Conservation (phyloP, 2,797 vertebrate species). For the Hoplostethus atlanticus region DNA sequence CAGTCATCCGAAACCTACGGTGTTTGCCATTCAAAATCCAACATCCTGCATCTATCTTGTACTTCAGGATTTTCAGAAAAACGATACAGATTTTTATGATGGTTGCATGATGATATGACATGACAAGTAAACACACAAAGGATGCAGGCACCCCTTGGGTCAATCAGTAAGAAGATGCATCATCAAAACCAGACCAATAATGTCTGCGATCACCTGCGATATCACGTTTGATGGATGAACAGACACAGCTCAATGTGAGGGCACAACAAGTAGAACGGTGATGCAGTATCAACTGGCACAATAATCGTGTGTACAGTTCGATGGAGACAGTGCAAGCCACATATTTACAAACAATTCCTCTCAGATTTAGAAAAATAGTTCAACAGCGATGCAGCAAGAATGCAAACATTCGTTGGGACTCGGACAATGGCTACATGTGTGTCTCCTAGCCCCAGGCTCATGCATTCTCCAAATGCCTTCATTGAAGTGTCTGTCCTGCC, state of each 20-base stretch:
- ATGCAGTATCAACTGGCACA: neutral
- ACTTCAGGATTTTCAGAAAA: too few relatives aligned
- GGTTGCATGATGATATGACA: too few relatives aligned
- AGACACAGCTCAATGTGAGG: neutral
- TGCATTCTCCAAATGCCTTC: constrained; percentile 54
- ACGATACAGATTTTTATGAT: too few relatives aligned
- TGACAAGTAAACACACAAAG: too few relatives aligned
- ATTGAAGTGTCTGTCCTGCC: constrained; percentile 71
- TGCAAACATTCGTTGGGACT: constrained; percentile 40
- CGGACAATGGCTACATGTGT: constrained; percentile 59
- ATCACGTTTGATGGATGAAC: too few relatives aligned
- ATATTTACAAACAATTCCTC: constrained; percentile 17
- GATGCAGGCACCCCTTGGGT: too few relatives aligned
- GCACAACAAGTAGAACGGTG: constrained; percentile 3
- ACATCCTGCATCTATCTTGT: too few relatives aligned
- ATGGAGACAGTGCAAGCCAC: neutral
- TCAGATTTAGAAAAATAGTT: constrained; percentile 22
- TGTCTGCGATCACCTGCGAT: too few relatives aligned
- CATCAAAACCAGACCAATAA: too few relatives aligned
- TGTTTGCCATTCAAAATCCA: too few relatives aligned
- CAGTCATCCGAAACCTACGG: too few relatives aligned
- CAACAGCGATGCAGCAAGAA: constrained; percentile 8
- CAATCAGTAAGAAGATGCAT: too few relatives aligned
- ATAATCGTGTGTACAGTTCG: neutral
- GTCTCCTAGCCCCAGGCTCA: constrained; percentile 31